phyloP scores from a whole-genome alignment of 2,888 invertebrate genomes.

The Drosophila mimica region DNA sequence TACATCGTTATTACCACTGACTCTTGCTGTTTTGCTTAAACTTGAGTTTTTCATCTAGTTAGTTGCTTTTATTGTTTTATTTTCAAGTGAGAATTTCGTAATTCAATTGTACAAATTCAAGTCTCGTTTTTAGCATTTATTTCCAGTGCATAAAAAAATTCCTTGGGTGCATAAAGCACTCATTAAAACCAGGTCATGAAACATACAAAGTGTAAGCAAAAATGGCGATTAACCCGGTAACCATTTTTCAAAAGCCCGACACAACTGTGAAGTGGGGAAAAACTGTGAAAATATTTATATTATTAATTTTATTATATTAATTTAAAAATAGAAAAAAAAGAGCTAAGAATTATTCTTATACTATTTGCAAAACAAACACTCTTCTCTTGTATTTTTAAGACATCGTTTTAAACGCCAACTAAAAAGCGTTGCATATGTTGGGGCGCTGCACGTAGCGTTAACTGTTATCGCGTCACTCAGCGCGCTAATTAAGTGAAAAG shows the following conservation, averaged over 20 bases:
- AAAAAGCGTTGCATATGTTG: constrained; percentile 66
- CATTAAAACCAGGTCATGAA: constrained; percentile 55
- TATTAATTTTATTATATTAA: too few relatives aligned
- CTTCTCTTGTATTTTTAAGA: neutral
- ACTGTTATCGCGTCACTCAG: constrained; percentile 74
- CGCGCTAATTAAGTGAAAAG: constrained; percentile 80
- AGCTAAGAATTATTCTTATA: too few relatives aligned
- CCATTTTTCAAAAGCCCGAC: constrained; percentile 5
- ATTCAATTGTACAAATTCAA: constrained; percentile 29
- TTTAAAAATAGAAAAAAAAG: too few relatives aligned
- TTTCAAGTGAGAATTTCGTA: constrained; percentile 35
- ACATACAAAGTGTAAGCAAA: constrained; percentile 3
- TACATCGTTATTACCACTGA: neutral
- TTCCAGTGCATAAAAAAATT: constrained; percentile 32
- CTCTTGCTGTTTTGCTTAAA: neutral
- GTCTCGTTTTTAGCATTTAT: constrained; percentile 24
- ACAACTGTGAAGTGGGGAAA: neutral
- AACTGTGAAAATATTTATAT: constrained; percentile 19
- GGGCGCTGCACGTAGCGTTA: constrained; percentile 67
- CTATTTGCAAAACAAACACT: neutral
- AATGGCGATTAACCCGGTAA: constrained; percentile 15
- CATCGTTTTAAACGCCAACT: constrained; percentile 10
- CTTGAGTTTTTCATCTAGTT: neutral
- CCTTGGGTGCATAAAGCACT: constrained; percentile 38
- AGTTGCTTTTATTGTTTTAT: constrained; percentile 3